These are phyloP conservation scores for Cyrtorhinus lividipennis DNA, from an alignment of 1,140 invertebrate genomes.

Conservation along the genomic window DNA sequence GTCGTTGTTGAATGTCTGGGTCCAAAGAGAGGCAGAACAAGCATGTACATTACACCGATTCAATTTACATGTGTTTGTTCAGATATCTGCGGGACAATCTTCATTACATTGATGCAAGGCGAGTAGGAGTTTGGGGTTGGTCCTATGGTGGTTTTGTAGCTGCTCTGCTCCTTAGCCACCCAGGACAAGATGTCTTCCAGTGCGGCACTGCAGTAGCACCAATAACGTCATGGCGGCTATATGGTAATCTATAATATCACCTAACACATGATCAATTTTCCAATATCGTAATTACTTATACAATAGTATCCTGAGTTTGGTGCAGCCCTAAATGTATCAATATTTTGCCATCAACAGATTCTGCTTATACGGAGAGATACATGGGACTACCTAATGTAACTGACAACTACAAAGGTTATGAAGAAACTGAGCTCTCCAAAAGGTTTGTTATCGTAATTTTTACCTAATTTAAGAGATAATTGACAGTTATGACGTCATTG, in stretches of 20 bases:
- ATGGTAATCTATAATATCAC: no score
- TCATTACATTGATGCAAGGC: slow-evolving; percentile 68
- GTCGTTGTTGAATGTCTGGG: not conserved
- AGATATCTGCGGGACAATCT: slow-evolving; percentile 74
- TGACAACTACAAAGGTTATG: slow-evolving; percentile 51
- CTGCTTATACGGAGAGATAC: slow-evolving; percentile 69
- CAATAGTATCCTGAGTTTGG: no score
- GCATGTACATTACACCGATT: not conserved
- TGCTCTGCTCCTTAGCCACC: slow-evolving; percentile 58
- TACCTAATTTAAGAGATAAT: no score
- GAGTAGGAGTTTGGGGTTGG: slow-evolving; percentile 84
- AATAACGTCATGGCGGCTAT: slow-evolving; percentile 82
- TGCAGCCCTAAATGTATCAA: no score
- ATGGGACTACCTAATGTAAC: slow-evolving; percentile 47
- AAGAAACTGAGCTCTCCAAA: slow-evolving; percentile 52
- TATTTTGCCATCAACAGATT: slow-evolving; percentile 45
- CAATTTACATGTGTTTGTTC: slow-evolving; percentile 7
- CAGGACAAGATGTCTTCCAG: slow-evolving; percentile 60
- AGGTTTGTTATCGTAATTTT: no score
- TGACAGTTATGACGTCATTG: no score
- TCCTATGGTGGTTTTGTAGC: slow-evolving; percentile 85
- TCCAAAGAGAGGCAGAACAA: not conserved
- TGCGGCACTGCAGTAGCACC: slow-evolving; percentile 86
- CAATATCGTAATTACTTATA: no score
- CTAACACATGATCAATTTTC: no score